Base-by-base conservation (phyloP, 2,888 invertebrate genomes). In the Trichopoda pennipes region DNA sequence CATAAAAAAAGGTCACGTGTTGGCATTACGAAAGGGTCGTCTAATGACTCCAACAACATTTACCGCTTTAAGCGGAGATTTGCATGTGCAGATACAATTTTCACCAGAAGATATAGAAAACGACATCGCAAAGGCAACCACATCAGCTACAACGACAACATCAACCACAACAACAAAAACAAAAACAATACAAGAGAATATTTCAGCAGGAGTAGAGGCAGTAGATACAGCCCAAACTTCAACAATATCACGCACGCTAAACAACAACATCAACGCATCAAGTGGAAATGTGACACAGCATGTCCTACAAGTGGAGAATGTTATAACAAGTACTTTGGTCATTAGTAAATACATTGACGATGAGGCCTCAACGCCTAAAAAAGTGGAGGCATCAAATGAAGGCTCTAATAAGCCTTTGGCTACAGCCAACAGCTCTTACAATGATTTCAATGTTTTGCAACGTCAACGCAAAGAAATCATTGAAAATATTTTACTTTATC, bases 21-120 rank as follows among this genome's bases (percentile, higher is more conserved):
- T 88, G 85, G 90, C 90, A 79, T 88, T 90, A 82, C 88, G 90
- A 86, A 90, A 89, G 86, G 90, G 90, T 87, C 90, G 94, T 92
- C 92, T 95, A 87, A 93, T 94, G 89, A 93, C 95, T 86, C 95
- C 96, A n/a, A 93, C 94, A 85, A 93, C 94, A 60, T 94, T 96
- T 89, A 94, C 94, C 80, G 96, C 96, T 38, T 92, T 96, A 86
- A 95, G 95, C 85, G 96, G 96, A 84, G 96, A 96, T 90, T 93
- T 96, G 80, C 94, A 94, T 89, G 93, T 96, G 85, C 93, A 93
- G 89, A 93, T 96, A 86, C 93, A 92, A 88, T 90, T 90, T 86
- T 87, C 84, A 80, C 84, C 68, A 80, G 79, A 73, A 68, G 85
- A 84, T 58, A 51, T 64, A 69, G 81, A 74, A 49, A 81, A 79